Conservation (phyloP, 1,140 invertebrate species). For the Mamestra configurata region DNA sequence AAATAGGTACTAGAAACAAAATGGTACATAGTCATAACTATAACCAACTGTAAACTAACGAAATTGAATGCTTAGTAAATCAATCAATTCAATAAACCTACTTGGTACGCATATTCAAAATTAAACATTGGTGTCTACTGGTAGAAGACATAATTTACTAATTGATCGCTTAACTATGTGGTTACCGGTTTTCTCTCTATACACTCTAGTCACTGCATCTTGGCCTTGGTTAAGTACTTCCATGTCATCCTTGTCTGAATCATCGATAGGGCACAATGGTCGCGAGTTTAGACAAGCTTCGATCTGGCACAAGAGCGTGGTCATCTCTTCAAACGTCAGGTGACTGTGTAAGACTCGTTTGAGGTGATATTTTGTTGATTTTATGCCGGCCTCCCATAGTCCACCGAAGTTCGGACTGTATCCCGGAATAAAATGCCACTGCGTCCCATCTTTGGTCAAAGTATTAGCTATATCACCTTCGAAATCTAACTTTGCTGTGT, state of each 20-base stretch:
- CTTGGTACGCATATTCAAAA: background rate
- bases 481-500: slow-evolving; percentile 51
- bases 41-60: no score
- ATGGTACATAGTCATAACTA: background rate
- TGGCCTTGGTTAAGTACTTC: background rate
- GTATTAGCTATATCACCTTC: slow-evolving; percentile 33
- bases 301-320: background rate
- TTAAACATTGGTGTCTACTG: background rate
- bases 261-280: background rate
- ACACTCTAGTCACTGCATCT: background rate
- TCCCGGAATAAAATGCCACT: slow-evolving; percentile 9
- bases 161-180: background rate
- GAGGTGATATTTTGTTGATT: background rate
- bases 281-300: background rate
- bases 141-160: background rate
- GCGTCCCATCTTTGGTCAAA: slow-evolving; percentile 39
- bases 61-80: no score
- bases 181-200: background rate
- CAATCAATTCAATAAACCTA: no score
- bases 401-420: background rate
- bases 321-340: background rate
- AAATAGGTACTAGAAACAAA: no score
- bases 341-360: background rate
- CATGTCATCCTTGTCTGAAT: background rate
- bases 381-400: background rate